Evolutionary conservation across 2,113 vertebrate species (phyloP).

Genomic region (Rhynchomys soricoides): DNA sequence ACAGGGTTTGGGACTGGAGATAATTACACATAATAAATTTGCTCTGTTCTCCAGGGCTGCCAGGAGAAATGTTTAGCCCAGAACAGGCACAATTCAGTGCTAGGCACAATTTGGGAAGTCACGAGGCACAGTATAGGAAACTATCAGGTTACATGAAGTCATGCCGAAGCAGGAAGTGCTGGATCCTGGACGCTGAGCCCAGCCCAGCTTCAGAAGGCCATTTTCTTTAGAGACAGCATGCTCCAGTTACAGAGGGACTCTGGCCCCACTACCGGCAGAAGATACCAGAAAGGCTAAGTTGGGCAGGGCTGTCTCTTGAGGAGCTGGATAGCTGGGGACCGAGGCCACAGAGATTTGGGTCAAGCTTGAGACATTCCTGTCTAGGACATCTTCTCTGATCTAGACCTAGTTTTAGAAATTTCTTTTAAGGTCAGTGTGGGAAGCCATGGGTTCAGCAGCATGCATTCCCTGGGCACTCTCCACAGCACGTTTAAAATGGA

Average conservation of each 20-base stretch:
- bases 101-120: accelerated
- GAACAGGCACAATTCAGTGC: no score
- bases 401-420: slow-evolving; percentile 50
- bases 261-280: background rate
- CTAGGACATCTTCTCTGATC: slow-evolving; percentile 45
- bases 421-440: slow-evolving; percentile 15
- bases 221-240: background rate
- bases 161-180: background rate
- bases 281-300: background rate
- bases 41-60: accelerated
- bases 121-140: accelerated
- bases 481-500: background rate
- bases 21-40: background rate
- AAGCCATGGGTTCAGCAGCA: slow-evolving; percentile 11
- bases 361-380: background rate
- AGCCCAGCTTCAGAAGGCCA: background rate
- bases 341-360: slow-evolving; percentile 11
- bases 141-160: accelerated
- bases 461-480: background rate
- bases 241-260: background rate
- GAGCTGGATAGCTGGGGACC: background rate
- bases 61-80: background rate
- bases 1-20: no score
- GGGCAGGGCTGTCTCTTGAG: background rate
- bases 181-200: background rate